These are phyloP conservation scores for Tokudaia tokunoshimensis DNA, from an alignment of 2,797 vertebrate genomes.

Conservation along the genomic window DNA sequence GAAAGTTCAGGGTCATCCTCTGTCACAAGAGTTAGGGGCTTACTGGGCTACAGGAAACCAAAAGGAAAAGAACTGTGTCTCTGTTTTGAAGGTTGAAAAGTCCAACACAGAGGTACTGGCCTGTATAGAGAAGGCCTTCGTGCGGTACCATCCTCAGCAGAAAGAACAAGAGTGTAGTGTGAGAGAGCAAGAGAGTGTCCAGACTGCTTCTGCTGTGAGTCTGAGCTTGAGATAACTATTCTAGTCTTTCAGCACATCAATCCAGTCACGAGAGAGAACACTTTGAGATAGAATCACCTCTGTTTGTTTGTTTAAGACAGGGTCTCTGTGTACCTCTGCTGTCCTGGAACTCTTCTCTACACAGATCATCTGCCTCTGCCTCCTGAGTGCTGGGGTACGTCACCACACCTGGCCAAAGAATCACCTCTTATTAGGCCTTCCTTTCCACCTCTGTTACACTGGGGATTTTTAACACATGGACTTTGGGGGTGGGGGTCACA, in stretches of 20 bases:
- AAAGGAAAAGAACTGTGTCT: not conserved
- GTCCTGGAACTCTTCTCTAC: not conserved
- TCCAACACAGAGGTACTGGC: not conserved
- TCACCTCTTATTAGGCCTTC: not conserved
- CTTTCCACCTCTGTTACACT: not conserved
- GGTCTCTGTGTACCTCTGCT: not conserved
- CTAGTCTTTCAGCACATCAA: not conserved
- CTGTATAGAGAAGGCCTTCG: not conserved
- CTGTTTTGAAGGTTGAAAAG: not conserved
- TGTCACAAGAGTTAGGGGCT: not conserved
- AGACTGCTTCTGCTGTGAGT: not conserved
- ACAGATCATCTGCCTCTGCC: not conserved
- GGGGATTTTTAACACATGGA: not conserved
- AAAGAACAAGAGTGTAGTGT: not conserved
- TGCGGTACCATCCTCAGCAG: not conserved
- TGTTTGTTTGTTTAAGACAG: not conserved
- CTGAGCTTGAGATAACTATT: not conserved
- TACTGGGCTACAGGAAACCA: too few species aligned
- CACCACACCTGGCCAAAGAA: too few species aligned
- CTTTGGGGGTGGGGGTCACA: not conserved
- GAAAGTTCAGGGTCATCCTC: not conserved
- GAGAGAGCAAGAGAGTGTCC: not conserved
- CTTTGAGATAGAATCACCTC: not conserved
- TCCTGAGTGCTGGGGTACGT: not conserved
- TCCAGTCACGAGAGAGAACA: not conserved